Base-by-base conservation (phyloP, 2,113 vertebrate genomes). In the Saguinus midas region DNA sequence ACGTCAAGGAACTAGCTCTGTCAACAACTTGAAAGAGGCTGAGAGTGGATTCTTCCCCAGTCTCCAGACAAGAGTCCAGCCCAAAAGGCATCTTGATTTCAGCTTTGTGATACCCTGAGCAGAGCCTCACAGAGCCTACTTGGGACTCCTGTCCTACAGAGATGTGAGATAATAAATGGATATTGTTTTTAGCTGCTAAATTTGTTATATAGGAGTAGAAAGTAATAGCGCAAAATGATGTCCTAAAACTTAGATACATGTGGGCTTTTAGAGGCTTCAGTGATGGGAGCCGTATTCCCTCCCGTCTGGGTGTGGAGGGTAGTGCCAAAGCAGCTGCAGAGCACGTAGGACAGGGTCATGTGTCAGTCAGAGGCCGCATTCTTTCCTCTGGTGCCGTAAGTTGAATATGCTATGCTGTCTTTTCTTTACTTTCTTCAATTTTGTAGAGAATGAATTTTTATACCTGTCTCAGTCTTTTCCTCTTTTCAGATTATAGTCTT, bases 341-440 rank as follows among this genome's bases (percentile, higher is more conserved):
- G 45, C 37, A 13, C 7, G 2, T 1, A 12, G n/a, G 14, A 72
- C 16, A 10, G 90, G 37, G 32, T 79, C 58, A 18, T 6, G 4
- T 4, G 21, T 40, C 12, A 29, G 50, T 23, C 14, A n/a, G 55
- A 68, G 57, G 5, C 37, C 48, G 10, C 29, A 1, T 76, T 4
- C 3, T 52, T 83, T 40, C 61, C 12, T 2, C 29, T 57, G n/a
- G 11, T 57, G 50, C 50, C 32, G 1, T n/a, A n/a, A 70, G 52
- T 66, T 40, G n/a, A 83, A 27, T 66, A 57, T 12, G 29, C 3
- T 68, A 27, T 73, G 61, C 88, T 95, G 27, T 40, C 37, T 93
- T 90, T 84, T 85, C 68, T 23, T 95, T 55, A 45, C 27, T 97
- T 95, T 96, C 97, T 96, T 81, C 6, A 0, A 61, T 94, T 48